Evolutionary conservation across 2,888 invertebrate genomes (phyloP).

Genomic region (Conus canariensis): DNA sequence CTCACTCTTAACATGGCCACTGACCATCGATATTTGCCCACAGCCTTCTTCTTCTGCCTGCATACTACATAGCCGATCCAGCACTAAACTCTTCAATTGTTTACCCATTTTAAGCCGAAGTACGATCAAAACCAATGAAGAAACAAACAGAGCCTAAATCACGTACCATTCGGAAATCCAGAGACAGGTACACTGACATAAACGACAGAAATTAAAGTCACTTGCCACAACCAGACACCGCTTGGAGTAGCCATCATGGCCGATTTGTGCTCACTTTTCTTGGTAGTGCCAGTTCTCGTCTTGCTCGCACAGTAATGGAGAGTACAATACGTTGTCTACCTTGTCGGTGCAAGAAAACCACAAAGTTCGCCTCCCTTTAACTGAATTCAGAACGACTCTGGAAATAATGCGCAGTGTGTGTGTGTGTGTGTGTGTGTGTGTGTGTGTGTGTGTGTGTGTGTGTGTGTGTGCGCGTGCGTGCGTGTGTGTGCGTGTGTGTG

Average conservation of each 20-base stretch:
- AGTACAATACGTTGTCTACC: constrained; percentile 14
- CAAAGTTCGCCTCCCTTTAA: constrained; percentile 15
- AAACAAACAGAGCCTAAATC: neutral
- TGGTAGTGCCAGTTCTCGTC: neutral
- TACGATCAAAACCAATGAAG: no score
- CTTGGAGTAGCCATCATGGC: constrained; percentile 33
- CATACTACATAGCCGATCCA: no score
- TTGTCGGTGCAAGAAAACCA: neutral
- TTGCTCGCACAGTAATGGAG: neutral
- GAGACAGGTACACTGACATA: neutral
- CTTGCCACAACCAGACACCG: neutral
- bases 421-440: constrained; percentile 13
- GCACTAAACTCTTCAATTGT: no score
- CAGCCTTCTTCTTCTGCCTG: no score
- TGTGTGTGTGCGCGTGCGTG: neutral
- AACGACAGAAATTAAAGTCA: neutral
- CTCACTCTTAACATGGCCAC: no score
- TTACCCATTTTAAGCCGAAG: no score
- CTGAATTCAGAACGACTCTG: neutral
- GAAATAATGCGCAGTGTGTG: neutral
- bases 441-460: neutral
- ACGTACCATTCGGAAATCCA: neutral
- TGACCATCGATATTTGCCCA: no score
- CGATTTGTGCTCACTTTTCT: neutral
- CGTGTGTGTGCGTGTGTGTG: neutral